These are phyloP conservation scores for Antheraea assamensis DNA, from an alignment of 2,888 invertebrate genomes.

Conservation along the genomic window DNA sequence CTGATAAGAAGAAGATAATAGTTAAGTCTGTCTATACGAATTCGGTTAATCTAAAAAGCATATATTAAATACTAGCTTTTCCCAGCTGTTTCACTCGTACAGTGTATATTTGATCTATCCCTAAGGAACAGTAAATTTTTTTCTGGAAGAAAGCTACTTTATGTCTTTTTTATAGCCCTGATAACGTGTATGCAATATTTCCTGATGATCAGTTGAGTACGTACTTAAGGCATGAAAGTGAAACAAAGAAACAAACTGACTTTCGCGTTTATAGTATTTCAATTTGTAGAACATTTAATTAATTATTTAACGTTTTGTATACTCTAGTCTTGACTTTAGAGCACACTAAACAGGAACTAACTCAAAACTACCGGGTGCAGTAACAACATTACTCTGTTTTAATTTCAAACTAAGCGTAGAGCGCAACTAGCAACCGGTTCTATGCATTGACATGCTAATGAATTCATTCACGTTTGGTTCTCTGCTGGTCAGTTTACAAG, in stretches of 20 bases:
- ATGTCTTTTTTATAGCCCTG: too few relatives aligned
- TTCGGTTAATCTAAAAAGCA: neutral
- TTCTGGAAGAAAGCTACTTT: too few relatives aligned
- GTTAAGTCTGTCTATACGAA: neutral
- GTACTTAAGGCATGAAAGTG: too few relatives aligned
- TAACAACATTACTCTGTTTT: constrained; percentile 4
- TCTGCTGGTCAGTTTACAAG: neutral
- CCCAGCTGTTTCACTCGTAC: too few relatives aligned
- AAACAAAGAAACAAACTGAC: too few relatives aligned
- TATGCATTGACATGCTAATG: constrained; percentile 5
- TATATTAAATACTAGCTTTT: too few relatives aligned
- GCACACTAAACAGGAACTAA: neutral
- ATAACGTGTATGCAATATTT: too few relatives aligned
- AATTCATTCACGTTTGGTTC: neutral
- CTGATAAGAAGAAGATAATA: too few relatives aligned
- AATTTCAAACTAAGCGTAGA: neutral
- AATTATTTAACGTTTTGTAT: neutral
- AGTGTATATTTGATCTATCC: too few relatives aligned
- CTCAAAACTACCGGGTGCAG: neutral
- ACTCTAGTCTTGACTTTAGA: neutral
- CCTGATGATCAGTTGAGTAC: too few relatives aligned
- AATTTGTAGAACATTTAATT: neutral
- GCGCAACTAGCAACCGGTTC: neutral
- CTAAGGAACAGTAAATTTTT: too few relatives aligned
- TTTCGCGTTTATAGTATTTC: too few relatives aligned